Conservation (phyloP, 2,888 invertebrate species). For the Agonopterix arenella region DNA sequence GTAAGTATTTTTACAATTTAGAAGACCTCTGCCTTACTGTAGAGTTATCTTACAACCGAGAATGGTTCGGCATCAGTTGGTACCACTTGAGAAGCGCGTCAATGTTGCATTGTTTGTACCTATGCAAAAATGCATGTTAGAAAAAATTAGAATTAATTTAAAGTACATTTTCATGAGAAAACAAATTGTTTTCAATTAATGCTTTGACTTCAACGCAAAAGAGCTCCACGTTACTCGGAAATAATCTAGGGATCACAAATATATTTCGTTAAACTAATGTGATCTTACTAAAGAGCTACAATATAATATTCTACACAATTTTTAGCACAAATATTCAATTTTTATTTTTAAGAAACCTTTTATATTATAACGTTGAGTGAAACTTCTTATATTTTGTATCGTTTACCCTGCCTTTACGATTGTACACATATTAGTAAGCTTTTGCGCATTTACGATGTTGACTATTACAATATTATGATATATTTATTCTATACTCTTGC, state of each 20-base stretch:
- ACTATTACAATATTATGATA: slow-evolving; percentile 59
- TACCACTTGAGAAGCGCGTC: slow-evolving; percentile 38
- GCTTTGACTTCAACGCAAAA: slow-evolving; percentile 3
- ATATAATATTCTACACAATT: slow-evolving; percentile 19
- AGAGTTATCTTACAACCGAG: slow-evolving; percentile 43
- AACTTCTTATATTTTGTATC: slow-evolving; percentile 61
- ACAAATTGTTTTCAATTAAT: not conserved
- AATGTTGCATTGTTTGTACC: slow-evolving; percentile 11
- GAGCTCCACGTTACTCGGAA: slow-evolving; percentile 15
- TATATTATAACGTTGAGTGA: slow-evolving; percentile 19
- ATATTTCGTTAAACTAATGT: slow-evolving; percentile 19
- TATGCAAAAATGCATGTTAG: not conserved
- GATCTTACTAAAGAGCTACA: slow-evolving; percentile 31
- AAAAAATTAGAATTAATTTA: not conserved
- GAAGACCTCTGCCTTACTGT: slow-evolving; percentile 64
- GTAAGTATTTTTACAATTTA: slow-evolving; percentile 56
- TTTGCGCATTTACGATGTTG: slow-evolving; percentile 74
- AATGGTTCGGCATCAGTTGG: slow-evolving; percentile 27
- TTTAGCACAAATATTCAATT: slow-evolving; percentile 31
- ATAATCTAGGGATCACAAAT: slow-evolving; percentile 12
- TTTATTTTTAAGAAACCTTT: slow-evolving; percentile 35
- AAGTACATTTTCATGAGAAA: slow-evolving; percentile 2
- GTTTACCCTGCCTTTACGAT: slow-evolving; percentile 59
- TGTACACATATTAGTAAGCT: slow-evolving; percentile 56
- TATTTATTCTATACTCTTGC: slow-evolving; percentile 37